Conservation (phyloP, 1,140 invertebrate genomes). For the Cotesia typhae region DNA sequence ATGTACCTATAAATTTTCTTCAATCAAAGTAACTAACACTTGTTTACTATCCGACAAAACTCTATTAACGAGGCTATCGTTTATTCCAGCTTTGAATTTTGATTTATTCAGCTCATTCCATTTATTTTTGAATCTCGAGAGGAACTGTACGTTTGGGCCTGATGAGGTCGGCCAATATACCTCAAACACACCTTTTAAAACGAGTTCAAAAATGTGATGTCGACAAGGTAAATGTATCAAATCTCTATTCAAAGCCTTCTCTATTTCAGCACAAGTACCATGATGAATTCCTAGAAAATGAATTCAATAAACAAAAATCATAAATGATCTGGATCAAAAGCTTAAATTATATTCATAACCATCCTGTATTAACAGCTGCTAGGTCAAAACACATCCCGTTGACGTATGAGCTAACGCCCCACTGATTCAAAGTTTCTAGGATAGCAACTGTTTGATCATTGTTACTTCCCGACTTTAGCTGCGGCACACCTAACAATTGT, state of each 20-base stretch:
- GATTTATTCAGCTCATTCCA: conserved; percentile 20
- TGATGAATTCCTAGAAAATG: conserved; percentile 24
- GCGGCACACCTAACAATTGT: conserved; percentile 51
- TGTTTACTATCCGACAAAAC: conserved; percentile 28
- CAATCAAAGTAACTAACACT: conserved; percentile 17
- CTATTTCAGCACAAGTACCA: conserved; percentile 27
- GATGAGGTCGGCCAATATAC: no score
- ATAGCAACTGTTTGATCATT: conserved; percentile 44
- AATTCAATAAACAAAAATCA: conserved; percentile 3
- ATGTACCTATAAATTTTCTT: conserved; percentile 25
- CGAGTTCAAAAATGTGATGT: no score
- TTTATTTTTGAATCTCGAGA: neutral
- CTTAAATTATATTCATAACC: neutral
- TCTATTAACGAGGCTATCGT: conserved; percentile 22
- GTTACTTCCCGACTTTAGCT: conserved; percentile 44
- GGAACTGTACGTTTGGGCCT: no score
- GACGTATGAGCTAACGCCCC: conserved; percentile 20
- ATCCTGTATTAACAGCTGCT: conserved; percentile 36
- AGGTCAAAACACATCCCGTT: conserved; percentile 42
- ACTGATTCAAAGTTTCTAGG: conserved; percentile 37
- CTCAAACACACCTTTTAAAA: no score
- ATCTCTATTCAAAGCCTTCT: conserved; percentile 21
- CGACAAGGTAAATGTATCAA: neutral
- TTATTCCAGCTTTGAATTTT: conserved; percentile 15
- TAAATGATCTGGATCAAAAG: neutral